Evolutionary conservation across 2,888 invertebrate genomes (phyloP).

Genomic region (Dilophus febrilis): DNA sequence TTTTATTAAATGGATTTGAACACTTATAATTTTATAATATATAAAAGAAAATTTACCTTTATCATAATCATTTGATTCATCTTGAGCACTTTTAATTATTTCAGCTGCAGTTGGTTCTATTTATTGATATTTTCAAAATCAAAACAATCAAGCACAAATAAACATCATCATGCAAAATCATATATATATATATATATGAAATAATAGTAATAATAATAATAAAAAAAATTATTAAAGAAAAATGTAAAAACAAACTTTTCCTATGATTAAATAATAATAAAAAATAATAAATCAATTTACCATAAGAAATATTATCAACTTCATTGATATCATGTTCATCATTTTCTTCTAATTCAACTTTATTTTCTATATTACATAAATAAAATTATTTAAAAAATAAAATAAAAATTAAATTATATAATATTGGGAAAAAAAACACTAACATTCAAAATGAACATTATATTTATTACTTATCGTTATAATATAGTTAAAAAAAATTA

Average conservation of each 20-base stretch:
- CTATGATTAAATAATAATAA: background rate
- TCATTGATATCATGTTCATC: conserved; percentile 21
- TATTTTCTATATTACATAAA: conserved; percentile 22
- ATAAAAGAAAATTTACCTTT: too few species aligned
- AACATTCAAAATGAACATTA: background rate
- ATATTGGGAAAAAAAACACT: background rate
- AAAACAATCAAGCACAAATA: too few species aligned
- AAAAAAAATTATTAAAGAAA: conserved; percentile 2
- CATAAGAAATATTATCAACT: conserved; percentile 8
- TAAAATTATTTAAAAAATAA: conserved; percentile 7
- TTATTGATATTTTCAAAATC: too few species aligned
- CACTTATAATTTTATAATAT: too few species aligned
- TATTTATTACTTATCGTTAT: too few species aligned
- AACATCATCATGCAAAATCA: too few species aligned
- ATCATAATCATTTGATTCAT: too few species aligned
- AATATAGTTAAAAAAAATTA: too few species aligned
- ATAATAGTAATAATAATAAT: background rate
- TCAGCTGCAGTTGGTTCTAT: too few species aligned
- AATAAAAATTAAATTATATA: conserved; percentile 4
- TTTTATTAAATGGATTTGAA: too few species aligned
- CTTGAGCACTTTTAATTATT: too few species aligned
- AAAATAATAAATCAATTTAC: background rate
- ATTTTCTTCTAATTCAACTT: conserved; percentile 31
- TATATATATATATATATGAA: too few species aligned
- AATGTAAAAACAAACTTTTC: background rate